These are phyloP conservation scores for Bothrops jararaca DNA, from an alignment of 2,113 vertebrate species.

Conservation along the genomic window DNA sequence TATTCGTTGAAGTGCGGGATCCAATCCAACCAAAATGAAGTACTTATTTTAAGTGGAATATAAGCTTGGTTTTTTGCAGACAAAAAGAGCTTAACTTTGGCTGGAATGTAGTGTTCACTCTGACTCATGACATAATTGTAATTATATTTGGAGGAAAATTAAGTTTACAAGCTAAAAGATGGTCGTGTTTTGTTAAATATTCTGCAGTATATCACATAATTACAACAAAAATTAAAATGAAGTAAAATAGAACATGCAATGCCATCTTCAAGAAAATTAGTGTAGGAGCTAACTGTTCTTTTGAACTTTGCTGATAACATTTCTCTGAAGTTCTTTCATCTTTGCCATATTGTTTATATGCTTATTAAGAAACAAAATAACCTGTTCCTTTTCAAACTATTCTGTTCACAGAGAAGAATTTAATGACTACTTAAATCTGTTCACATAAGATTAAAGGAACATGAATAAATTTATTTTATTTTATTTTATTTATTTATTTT, in stretches of 20 bases:
- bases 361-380: constrained; percentile 4
- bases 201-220: constrained; percentile 1
- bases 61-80: background rate
- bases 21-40: background rate
- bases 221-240: background rate
- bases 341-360: background rate
- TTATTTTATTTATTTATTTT: too few species aligned
- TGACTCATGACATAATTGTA: background rate
- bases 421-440: constrained; percentile 11
- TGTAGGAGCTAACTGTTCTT: background rate
- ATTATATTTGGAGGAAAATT: background rate
- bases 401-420: constrained; percentile 5
- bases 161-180: background rate
- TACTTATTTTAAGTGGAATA: background rate
- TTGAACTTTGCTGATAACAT: background rate
- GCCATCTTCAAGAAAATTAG: background rate
- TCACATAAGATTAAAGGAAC: background rate
- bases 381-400: constrained; percentile 1
- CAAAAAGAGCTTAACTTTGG: background rate
- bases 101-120: background rate
- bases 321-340: background rate
- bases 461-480: too few species aligned
- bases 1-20: background rate
- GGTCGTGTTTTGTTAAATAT: background rate
- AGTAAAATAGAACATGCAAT: background rate